A percentile compares a stretch with the other conserved stretches of the same genome.
phyloP scores from a whole-genome alignment of 1,140 invertebrate genomes.

The Colletes gigas region DNA sequence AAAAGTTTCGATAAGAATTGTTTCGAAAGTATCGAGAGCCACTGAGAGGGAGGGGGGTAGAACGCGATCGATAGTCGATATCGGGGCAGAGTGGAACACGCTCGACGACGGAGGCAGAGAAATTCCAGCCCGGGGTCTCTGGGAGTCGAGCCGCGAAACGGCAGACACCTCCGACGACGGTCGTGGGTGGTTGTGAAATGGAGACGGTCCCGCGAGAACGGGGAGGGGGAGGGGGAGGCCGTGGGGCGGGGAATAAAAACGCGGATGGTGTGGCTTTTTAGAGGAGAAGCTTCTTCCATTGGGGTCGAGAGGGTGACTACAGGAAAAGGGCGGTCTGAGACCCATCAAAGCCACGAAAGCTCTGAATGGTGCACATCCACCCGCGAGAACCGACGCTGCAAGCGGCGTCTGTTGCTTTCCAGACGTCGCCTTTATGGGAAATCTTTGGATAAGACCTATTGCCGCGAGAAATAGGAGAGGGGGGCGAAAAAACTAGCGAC shows the following conservation, averaged over 20 bases:
- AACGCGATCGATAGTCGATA: slow-evolving; percentile 33
- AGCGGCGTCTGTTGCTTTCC: slow-evolving; percentile 70
- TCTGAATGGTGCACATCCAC: slow-evolving; percentile 70
- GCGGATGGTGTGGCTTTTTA: slow-evolving; percentile 61
- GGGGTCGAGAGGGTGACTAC: slow-evolving; percentile 63
- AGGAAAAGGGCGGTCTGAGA: slow-evolving; percentile 76
- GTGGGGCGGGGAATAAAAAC: slow-evolving; percentile 50
- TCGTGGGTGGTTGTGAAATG: slow-evolving; percentile 8
- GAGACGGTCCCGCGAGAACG: slow-evolving; percentile 33
- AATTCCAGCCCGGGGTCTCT: not conserved
- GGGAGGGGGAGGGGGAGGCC: not conserved
- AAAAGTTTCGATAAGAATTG: slow-evolving; percentile 34
- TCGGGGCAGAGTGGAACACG: too few species aligned
- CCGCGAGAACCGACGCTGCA: slow-evolving; percentile 50
- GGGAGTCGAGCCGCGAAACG: slow-evolving; percentile 20
- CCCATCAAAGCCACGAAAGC: slow-evolving; percentile 75
- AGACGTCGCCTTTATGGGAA: slow-evolving; percentile 60
- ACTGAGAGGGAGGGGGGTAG: too few species aligned
- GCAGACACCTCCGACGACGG: slow-evolving; percentile 3
- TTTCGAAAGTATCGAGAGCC: slow-evolving; percentile 17
- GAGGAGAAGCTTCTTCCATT: slow-evolving; percentile 41
- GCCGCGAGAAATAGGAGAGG: slow-evolving; percentile 29
- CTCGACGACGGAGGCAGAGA: not conserved
- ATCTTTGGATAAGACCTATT: slow-evolving; percentile 52
- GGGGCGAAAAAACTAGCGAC: too few species aligned